Percentiles rank a stretch among this genome's conserved stretches.
Conservation (phyloP, 2,797 vertebrate genomes). For the Oophaga sylvatica region DNA sequence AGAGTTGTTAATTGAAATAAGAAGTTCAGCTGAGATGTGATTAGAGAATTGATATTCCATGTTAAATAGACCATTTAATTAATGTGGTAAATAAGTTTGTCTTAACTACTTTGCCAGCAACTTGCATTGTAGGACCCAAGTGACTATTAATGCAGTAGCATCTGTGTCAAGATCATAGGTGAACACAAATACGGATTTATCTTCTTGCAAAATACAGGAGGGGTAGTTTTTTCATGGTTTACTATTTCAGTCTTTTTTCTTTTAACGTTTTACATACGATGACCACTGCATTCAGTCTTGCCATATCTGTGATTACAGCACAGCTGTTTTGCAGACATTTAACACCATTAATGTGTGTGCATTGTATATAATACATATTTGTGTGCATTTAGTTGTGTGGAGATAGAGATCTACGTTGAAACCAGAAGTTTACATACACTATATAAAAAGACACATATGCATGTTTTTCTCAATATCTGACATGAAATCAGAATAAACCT, state of each 20-base stretch:
- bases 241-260: slow-evolving; percentile 13
- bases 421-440: too few relatives aligned
- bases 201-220: slow-evolving; percentile 50
- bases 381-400: too few relatives aligned
- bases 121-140: slow-evolving; percentile 65
- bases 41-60: slow-evolving; percentile 77
- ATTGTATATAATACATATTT: too few relatives aligned
- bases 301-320: background rate
- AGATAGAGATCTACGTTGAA: too few relatives aligned
- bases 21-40: slow-evolving; percentile 73
- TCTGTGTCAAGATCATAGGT: slow-evolving; percentile 61
- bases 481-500: too few relatives aligned
- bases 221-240: slow-evolving; percentile 7
- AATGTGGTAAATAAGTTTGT: slow-evolving; percentile 76
- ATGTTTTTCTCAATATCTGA: too few relatives aligned
- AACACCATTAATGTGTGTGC: background rate
- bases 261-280: background rate
- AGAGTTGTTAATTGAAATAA: slow-evolving; percentile 76
- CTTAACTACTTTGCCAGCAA: slow-evolving; percentile 69
- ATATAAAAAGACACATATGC: too few relatives aligned
- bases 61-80: slow-evolving; percentile 79
- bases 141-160: slow-evolving; percentile 61
- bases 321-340: background rate
- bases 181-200: slow-evolving; percentile 62
- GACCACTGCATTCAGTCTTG: background rate